Conservation (phyloP, 2,797 vertebrate genomes). For the Eupleurogrammus muticus region DNA sequence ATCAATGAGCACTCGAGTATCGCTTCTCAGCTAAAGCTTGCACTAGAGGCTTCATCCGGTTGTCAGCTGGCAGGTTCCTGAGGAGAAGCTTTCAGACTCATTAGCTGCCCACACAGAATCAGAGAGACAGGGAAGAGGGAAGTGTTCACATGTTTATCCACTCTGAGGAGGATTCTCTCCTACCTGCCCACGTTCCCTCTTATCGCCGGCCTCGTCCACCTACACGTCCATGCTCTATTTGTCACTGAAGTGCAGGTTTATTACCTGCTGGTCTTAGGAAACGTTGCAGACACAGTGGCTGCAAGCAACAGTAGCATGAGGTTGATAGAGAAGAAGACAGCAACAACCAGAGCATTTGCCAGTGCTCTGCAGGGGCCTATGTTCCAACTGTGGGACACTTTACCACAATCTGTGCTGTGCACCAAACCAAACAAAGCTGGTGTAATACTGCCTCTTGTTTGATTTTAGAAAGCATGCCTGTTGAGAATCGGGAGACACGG, state of each 20-base stretch:
- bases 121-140: constrained; percentile 63
- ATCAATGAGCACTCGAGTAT: constrained; percentile 61
- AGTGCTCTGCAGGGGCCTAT: constrained; percentile 42
- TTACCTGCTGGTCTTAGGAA: constrained; percentile 53
- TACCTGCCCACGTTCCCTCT: constrained; percentile 72
- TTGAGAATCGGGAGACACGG: too few relatives aligned
- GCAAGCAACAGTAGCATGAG: constrained; percentile 28
- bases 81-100: constrained; percentile 80
- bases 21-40: constrained; percentile 49
- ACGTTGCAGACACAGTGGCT: constrained; percentile 42
- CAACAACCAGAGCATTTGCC: constrained; percentile 40
- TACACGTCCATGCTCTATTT: constrained; percentile 63
- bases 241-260: constrained; percentile 59
- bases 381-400: constrained; percentile 48
- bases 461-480: too few relatives aligned
- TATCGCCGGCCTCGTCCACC: constrained; percentile 66
- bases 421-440: too few relatives aligned
- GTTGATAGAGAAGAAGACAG: constrained; percentile 34
- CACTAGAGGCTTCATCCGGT: constrained; percentile 57
- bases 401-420: too few relatives aligned
- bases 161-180: constrained; percentile 71
- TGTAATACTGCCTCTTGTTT: too few relatives aligned
- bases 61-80: constrained; percentile 71
- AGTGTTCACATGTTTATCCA: constrained; percentile 79
- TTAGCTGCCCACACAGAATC: constrained; percentile 79